Base-by-base conservation (phyloP, 1,140 invertebrate species). In the Melitaea cinxia region DNA sequence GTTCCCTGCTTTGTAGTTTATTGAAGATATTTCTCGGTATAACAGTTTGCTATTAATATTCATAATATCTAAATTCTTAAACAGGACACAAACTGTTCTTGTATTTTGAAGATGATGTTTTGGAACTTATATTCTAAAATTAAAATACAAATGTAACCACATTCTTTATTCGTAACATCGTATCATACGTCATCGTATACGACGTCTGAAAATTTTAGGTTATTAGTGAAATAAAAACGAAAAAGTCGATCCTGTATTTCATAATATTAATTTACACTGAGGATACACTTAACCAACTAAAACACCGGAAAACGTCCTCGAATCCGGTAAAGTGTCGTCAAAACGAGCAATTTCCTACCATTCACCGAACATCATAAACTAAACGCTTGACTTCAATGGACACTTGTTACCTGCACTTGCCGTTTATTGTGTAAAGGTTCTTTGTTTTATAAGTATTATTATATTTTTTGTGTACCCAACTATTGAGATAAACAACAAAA, bases 311-410 rank as follows among this genome's bases (percentile, higher is more conserved):
- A 28, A 26, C 12, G 21, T 56, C 62, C 70, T 71, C 55, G 63
- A 65, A 55, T 70, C 68, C 56, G 66, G 66, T 57, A 52, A 58
- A 58, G 59, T 65, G 68, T 65, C 66, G 67, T 70, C 50, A 35
- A 50, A 68, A 60, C 63, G 55, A 53, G 67, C 54, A 14, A 57
- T 58, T 73, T 75, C 75, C 72, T 67, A 68, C 70, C 35, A 74
- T 73, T 72, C 70, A 68, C 53, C 10, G 39, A 55, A 37, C 21
- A 42, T 59, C 50, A 53, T 73, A 71, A 77, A 70, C 37, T 15
- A 42, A 7, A 9, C 72, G 71, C 50, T 30, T 45, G 37, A 28
- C 62, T 49, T 65, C 45, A 37, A 50, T 23, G 54, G 45, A 21
- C 47, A 53, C 35, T 53, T 50, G 57, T 45, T 66, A 66, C 64